These are phyloP conservation scores for Psettodes erumei DNA, from an alignment of 2,113 vertebrate genomes.

Conservation along the genomic window DNA sequence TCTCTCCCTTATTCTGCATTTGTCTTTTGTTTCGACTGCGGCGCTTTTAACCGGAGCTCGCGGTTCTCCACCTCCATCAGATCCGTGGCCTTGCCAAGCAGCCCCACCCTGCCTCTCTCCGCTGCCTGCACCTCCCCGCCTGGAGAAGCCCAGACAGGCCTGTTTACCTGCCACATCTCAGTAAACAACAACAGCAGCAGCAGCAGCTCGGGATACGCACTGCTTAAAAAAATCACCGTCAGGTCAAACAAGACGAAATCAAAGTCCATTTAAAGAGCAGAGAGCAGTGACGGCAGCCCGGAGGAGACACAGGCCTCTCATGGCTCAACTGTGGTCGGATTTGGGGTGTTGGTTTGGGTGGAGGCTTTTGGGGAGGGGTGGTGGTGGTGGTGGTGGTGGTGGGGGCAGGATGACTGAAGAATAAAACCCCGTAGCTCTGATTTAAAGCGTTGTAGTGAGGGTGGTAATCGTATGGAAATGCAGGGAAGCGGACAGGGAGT, in stretches of 20 bases:
- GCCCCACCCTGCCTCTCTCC: slow-evolving; percentile 71
- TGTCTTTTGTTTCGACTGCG: slow-evolving; percentile 40
- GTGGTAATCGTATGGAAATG: background rate
- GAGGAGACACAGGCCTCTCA: slow-evolving; percentile 22
- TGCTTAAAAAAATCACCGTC: rapidly evolving
- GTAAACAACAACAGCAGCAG: slow-evolving; percentile 8
- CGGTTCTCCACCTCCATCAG: slow-evolving; percentile 38
- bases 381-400: background rate
- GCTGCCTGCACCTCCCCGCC: slow-evolving; percentile 23
- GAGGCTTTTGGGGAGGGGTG: background rate
- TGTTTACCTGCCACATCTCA: slow-evolving; percentile 32
- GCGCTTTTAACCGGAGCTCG: slow-evolving; percentile 19
- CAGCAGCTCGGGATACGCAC: background rate
- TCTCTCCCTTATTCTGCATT: too few species aligned
- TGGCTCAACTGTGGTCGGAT: background rate
- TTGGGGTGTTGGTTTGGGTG: slow-evolving; percentile 36
- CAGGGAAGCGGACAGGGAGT: slow-evolving; percentile 50
- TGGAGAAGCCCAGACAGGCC: slow-evolving; percentile 37
- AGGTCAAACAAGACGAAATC: background rate
- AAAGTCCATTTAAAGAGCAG: background rate
- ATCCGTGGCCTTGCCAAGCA: slow-evolving; percentile 52
- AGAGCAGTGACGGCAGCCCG: background rate
- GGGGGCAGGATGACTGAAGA: background rate
- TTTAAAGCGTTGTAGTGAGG: background rate
- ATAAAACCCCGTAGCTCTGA: background rate